Evolutionary conservation across 1,140 invertebrate genomes (phyloP), one percentile per base, ranked within the genome.

Genomic region (Holotrichia oblita): DNA sequence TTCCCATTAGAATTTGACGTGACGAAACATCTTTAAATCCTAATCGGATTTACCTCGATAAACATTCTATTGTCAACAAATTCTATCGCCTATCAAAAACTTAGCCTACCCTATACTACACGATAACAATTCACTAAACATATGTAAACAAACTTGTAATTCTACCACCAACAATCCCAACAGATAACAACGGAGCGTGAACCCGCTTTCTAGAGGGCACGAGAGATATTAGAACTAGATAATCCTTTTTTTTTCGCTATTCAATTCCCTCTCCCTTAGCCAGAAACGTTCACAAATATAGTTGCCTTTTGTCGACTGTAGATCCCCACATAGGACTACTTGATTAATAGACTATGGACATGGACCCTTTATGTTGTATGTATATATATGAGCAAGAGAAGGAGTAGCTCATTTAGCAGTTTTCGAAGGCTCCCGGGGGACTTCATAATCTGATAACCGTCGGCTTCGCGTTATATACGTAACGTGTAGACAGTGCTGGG

Each of bases 371-470:
- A n/a, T 48, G 44, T 48, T 12, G 12, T 4, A 48, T 3, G 44
- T 12, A 48, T 48, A 48, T 12, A n/a, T 14, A 10, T 10, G 8
- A n/a, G 12, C 3, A 14, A 48, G 44, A 10, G 44, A 48, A 48
- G 44, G 12, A 48, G 44, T n/a, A 48, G 44, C n/a, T 48, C 44
- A 48, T 48, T 48, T 48, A 48, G 44, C 44, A 48, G 44, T 48
- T 48, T 48, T 48, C 44, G 44, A 48, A 48, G 44, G n/a, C 44
- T n/a, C 44, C n/a, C 12, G 12, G 44, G 44, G 44, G n/a, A n/a
- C 12, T 48, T n/a, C 44, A 48, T 48, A 48, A 48, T 48, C 44
- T n/a, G 44, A 48, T 48, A 48, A 48, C 44, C 3, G 44, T n/a
- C n/a, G n/a, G n/a, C n/a, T n/a, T n/a, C n/a, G n/a, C n/a, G n/a